These are phyloP conservation scores for Thumatha senex DNA, from an alignment of 2,888 invertebrate species.

Conservation along the genomic window DNA sequence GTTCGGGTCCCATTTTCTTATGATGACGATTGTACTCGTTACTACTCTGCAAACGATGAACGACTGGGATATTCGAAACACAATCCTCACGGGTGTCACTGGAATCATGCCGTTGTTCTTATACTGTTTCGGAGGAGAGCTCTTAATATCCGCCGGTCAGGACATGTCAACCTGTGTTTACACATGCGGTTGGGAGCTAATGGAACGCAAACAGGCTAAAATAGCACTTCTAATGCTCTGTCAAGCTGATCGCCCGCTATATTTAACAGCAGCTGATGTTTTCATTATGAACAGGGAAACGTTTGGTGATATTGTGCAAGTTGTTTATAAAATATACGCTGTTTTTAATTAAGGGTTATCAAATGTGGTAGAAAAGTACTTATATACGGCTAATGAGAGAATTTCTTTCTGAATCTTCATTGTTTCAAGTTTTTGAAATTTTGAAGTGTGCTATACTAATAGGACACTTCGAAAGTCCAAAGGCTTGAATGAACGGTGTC, in stretches of 20 bases:
- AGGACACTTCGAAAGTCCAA: no score
- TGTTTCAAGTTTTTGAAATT: no score
- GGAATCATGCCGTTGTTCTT: conserved; percentile 57
- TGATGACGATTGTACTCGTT: conserved; percentile 58
- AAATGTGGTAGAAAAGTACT: background rate
- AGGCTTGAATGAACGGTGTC: no score
- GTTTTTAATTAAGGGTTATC: conserved; percentile 51
- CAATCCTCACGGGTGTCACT: conserved; percentile 52
- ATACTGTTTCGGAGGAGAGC: conserved; percentile 63
- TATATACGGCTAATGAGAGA: no score
- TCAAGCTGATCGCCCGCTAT: conserved; percentile 48
- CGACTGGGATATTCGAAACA: conserved; percentile 55
- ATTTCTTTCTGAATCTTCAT: no score
- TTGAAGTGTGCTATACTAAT: no score
- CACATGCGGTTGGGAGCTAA: conserved; percentile 56
- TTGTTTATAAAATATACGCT: conserved; percentile 63
- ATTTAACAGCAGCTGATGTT: conserved; percentile 55
- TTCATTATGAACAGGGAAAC: conserved; percentile 61
- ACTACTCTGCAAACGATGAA: conserved; percentile 61
- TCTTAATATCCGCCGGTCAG: conserved; percentile 49
- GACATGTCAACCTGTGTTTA: conserved; percentile 51
- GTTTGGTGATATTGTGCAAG: conserved; percentile 56
- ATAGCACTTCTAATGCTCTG: conserved; percentile 47
- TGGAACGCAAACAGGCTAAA: conserved; percentile 51
- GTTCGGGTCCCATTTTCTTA: conserved; percentile 58